These are phyloP conservation scores for Nerophis ophidion DNA, from an alignment of 2,113 vertebrate species.

Conservation along the genomic window DNA sequence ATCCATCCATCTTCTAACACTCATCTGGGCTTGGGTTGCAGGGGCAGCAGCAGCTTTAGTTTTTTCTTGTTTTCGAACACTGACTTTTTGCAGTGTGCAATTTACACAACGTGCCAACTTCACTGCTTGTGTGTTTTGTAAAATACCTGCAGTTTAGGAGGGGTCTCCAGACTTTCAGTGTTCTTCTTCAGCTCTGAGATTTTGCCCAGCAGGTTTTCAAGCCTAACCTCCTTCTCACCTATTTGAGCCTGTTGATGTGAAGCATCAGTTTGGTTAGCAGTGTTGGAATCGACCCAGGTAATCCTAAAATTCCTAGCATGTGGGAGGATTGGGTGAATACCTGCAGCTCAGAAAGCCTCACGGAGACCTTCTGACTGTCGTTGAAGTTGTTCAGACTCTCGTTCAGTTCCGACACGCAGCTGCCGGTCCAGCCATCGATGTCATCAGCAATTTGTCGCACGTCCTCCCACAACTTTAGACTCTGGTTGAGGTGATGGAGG, in stretches of 20 bases:
- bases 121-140: no score
- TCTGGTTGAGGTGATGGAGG: conserved; percentile 74
- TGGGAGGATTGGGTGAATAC: conserved; percentile 45
- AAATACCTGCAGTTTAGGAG: conserved; percentile 85
- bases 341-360: conserved; percentile 78
- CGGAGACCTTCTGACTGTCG: conserved; percentile 74
- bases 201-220: conserved; percentile 79
- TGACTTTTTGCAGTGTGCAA: no score
- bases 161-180: conserved; percentile 75
- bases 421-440: conserved; percentile 82
- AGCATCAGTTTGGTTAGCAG: neutral
- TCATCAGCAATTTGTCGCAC: conserved; percentile 79
- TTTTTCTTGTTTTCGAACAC: no score
- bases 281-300: neutral
- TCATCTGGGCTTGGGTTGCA: no score
- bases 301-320: no score
- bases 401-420: conserved; percentile 75
- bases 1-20: no score
- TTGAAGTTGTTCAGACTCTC: conserved; percentile 80
- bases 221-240: conserved; percentile 75
- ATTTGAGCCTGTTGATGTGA: conserved; percentile 74
- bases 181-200: conserved; percentile 81
- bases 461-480: conserved; percentile 82
- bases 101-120: no score
- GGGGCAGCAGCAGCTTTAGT: no score